Percentiles rank a stretch among this genome's conserved stretches.
Evolutionary conservation across 37 sponge, comb jelly and placozoan species (phyloP).

Genomic region (Eunapius fragilis): DNA sequence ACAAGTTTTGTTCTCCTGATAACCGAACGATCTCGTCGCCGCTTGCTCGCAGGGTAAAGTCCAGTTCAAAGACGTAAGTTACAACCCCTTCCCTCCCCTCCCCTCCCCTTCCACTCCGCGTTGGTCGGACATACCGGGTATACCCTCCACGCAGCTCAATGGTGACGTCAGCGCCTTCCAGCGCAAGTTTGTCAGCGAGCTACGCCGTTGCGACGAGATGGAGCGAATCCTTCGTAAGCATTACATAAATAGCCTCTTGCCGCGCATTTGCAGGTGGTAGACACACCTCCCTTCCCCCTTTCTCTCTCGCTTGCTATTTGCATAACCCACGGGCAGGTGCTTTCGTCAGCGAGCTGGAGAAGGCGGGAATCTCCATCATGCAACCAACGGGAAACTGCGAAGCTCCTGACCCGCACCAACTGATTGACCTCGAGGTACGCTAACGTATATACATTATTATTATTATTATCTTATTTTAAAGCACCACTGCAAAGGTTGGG

Average conservation of each 20-base stretch:
- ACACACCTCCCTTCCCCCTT: neutral
- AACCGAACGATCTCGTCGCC: too few relatives aligned
- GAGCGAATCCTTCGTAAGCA: slow-evolving; percentile 92
- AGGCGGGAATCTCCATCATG: slow-evolving; percentile 58
- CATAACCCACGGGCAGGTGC: slow-evolving; percentile 66
- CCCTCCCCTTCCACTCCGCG: neutral
- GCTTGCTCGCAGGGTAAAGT: slow-evolving; percentile 76
- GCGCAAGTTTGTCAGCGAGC: slow-evolving; percentile 96
- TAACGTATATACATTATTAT: neutral
- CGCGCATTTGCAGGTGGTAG: neutral
- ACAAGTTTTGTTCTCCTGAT: too few relatives aligned
- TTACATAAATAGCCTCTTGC: too few relatives aligned
- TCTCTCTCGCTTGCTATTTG: too few relatives aligned
- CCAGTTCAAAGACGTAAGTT: slow-evolving; percentile 98
- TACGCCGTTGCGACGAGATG: slow-evolving; percentile 98
- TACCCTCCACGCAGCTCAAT: slow-evolving; percentile 79
- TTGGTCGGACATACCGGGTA: too few relatives aligned
- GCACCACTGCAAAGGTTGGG: too few relatives aligned
- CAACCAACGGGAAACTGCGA: slow-evolving; percentile 66
- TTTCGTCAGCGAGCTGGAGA: slow-evolving; percentile 86
- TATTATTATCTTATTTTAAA: too few relatives aligned
- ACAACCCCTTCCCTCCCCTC: neutral
- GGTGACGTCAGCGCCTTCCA: slow-evolving; percentile 97
- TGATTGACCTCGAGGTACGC: slow-evolving; percentile 95
- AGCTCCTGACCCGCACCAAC: slow-evolving; percentile 92